Conservation (phyloP, 2,888 invertebrate genomes). For the Rhopalosiphum nymphaeae region DNA sequence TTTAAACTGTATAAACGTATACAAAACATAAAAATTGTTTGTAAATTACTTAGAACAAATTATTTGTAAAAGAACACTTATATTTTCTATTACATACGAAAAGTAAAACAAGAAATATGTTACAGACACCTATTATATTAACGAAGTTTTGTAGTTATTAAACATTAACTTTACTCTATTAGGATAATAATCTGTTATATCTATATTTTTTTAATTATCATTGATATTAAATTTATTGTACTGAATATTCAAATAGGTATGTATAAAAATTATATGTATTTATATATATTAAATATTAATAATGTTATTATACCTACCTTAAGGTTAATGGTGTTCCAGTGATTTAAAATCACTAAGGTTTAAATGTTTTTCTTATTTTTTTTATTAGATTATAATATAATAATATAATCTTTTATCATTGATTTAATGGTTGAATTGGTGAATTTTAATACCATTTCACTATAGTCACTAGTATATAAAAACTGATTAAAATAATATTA, state of each 20-base stretch:
- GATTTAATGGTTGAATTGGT: not conserved
- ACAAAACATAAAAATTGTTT: not conserved
- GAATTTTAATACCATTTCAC: not conserved
- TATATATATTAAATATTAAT: not conserved
- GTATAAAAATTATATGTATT: not conserved
- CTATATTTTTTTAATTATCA: not conserved
- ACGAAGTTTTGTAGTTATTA: not conserved
- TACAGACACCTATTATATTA: not conserved
- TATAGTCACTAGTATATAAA: not conserved
- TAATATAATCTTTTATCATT: not conserved
- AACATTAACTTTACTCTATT: not conserved
- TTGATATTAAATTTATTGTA: not conserved
- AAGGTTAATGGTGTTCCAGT: not conserved
- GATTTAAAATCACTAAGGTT: not conserved
- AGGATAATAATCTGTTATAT: not conserved
- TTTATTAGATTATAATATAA: not conserved
- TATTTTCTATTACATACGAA: not conserved
- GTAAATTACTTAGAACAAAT: not conserved
- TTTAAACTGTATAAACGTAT: not conserved
- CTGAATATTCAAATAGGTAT: not conserved
- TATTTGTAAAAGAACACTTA: not conserved
- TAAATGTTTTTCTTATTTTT: not conserved
- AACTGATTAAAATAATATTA: not conserved
- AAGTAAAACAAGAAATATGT: not conserved
- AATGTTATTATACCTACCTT: not conserved